Conservation (phyloP, 2,888 invertebrate genomes). For the Eueremaeus valkanovi region DNA sequence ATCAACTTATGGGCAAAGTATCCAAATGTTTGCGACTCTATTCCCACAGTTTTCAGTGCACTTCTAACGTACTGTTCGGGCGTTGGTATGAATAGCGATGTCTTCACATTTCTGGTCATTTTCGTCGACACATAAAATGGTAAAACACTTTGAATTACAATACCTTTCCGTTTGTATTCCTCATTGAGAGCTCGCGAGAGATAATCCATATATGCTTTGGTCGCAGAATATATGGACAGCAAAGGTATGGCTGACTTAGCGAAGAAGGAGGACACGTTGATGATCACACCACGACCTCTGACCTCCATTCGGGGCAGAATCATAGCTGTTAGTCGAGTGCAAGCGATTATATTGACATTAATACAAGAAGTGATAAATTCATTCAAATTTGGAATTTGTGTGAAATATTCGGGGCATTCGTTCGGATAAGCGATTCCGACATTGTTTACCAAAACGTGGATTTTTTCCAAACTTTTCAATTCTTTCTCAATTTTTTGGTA, state of each 20-base stretch:
- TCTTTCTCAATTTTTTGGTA: constrained; percentile 35
- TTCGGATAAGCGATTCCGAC: constrained; percentile 80
- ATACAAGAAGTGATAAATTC: constrained; percentile 70
- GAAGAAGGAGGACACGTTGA: constrained; percentile 83
- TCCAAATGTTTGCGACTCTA: constrained; percentile 51
- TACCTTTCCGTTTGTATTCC: constrained; percentile 52
- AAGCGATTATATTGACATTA: constrained; percentile 78
- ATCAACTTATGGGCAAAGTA: constrained; percentile 53
- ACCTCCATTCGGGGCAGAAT: constrained; percentile 71
- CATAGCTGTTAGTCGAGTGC: constrained; percentile 74
- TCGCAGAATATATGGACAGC: constrained; percentile 83
- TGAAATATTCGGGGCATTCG: constrained; percentile 70
- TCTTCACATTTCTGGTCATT: constrained; percentile 49
- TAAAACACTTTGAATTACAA: constrained; percentile 51
- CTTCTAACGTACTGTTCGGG: constrained; percentile 51
- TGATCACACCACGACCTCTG: constrained; percentile 69
- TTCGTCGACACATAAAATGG: constrained; percentile 55
- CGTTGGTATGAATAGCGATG: constrained; percentile 50
- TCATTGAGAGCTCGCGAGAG: constrained; percentile 52
- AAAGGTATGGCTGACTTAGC: constrained; percentile 78
- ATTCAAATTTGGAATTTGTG: constrained; percentile 62
- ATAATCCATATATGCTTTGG: constrained; percentile 61
- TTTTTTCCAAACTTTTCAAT: constrained; percentile 3
- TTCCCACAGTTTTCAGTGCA: constrained; percentile 52
- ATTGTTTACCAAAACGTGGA: constrained; percentile 61